phyloP scores from a whole-genome alignment of 2,113 vertebrate species.

The Bombycilla garrulus region DNA sequence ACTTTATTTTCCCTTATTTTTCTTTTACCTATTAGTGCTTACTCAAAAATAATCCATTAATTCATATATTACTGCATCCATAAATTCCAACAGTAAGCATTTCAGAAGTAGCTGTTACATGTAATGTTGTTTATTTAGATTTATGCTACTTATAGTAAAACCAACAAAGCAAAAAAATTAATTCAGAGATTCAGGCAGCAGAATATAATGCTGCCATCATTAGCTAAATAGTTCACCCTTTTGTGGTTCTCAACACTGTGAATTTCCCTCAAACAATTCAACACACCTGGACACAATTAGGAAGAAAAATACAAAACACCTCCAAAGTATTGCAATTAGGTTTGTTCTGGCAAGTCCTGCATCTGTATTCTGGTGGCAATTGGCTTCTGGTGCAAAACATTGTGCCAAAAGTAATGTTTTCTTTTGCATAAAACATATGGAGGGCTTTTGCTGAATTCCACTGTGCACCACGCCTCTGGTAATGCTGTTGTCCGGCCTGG shows the following conservation, averaged over 20 bases:
- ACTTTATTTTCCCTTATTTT: background rate
- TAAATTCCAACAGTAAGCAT: background rate
- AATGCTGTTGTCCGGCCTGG: background rate
- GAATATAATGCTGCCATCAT: background rate
- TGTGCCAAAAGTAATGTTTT: constrained; percentile 57
- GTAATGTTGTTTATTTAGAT: background rate
- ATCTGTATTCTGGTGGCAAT: constrained; percentile 27
- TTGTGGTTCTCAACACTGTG: background rate
- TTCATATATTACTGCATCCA: background rate
- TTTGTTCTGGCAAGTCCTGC: constrained; percentile 56
- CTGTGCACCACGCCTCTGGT: background rate
- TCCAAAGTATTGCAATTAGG: constrained; percentile 43
- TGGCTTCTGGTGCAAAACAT: background rate
- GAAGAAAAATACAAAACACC: constrained; percentile 50
- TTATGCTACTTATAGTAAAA: background rate
- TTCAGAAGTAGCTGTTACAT: background rate
- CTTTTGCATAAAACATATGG: constrained; percentile 10
- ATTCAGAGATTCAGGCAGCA: background rate
- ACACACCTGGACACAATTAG: constrained; percentile 54
- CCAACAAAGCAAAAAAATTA: background rate
- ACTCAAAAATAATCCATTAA: background rate
- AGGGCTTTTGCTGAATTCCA: background rate
- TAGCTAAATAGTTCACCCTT: background rate
- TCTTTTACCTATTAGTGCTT: background rate
- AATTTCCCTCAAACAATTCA: constrained; percentile 44